Evolutionary conservation across 2,113 vertebrate genomes (phyloP).

Genomic region (Phaetusa simplex): DNA sequence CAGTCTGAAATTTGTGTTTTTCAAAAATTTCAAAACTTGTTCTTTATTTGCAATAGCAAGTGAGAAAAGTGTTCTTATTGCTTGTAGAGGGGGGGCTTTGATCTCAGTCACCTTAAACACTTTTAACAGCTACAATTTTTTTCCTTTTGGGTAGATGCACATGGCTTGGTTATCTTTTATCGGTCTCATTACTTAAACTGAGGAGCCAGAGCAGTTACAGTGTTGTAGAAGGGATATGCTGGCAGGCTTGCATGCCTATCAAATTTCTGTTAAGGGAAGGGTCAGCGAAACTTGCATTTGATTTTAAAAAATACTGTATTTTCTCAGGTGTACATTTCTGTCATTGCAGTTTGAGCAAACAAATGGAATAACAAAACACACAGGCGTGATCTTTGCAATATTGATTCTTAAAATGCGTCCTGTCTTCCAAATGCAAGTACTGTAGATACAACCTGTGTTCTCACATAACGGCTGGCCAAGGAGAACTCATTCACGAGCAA

Average conservation of each 20-base stretch:
- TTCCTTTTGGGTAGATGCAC: neutral
- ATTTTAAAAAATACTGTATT: neutral
- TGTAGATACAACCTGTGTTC: neutral
- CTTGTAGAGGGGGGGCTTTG: neutral
- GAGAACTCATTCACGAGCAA: neutral
- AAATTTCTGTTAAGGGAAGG: neutral
- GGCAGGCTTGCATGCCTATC: neutral
- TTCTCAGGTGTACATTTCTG: neutral
- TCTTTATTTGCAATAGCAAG: neutral
- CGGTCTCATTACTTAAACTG: neutral
- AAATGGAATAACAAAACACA: neutral
- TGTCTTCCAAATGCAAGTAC: neutral
- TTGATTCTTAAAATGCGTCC: neutral
- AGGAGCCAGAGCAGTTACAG: neutral
- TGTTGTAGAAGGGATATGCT: neutral
- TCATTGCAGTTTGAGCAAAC: neutral
- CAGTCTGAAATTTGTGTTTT: neutral
- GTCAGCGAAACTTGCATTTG: neutral
- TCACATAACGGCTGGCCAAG: neutral
- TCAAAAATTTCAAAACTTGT: neutral
- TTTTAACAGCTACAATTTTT: neutral
- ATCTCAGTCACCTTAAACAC: neutral
- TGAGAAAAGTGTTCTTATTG: neutral
- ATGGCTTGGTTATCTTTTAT: neutral
- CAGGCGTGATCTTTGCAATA: accelerated